Base-by-base conservation (phyloP, 2,888 invertebrate species). In the Heliconius charithonia region DNA sequence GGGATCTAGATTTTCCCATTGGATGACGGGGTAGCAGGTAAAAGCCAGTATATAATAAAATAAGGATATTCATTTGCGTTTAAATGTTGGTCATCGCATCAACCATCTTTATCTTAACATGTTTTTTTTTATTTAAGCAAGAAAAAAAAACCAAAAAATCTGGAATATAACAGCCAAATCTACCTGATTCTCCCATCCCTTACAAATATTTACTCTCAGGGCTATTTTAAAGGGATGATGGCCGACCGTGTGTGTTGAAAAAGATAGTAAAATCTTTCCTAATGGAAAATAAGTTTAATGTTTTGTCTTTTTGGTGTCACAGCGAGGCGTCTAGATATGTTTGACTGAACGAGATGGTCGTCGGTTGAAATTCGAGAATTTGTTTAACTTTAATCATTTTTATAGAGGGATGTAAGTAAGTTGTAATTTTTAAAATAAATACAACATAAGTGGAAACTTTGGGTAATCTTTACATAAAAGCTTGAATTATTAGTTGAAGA, bases 181-280 rank as follows among this genome's bases (percentile, higher is more conserved):
- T 79, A 73, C 76, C 79, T 73, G 76, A 73, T 32, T 51, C 63
- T 73, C 32, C 22, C 19, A 29, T 73, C 76, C 69, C 73, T 32
- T 76, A 41, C 51, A 79, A 79, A 79, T 75, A 75, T 75, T 69
- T 41, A 32, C 27, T 27, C 25, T 37, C 45, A 51, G 16, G 12
- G 69, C 37, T n/a, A 16, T 27, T 37, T 27, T 37, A 65, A 37
- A 12, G 27, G 41, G 41, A 69, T 45, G 22, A 22, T 27, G 9
- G 45, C 37, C 37, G 41, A 9, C 37, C 10, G 37, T 37, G 37
- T 37, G 37, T 37, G 25, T 63, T 19, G 32, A 16, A n/a, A 72
- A 59, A 16, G n/a, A 29, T 56, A 51, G 71, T 56, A 13, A 51
- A 59, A 37, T 72, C 37, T 29, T 72, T 72, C 19, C 32, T n/a